phyloP scores from a whole-genome alignment of 2,113 vertebrate species.

The Sapayoa aenigma region DNA sequence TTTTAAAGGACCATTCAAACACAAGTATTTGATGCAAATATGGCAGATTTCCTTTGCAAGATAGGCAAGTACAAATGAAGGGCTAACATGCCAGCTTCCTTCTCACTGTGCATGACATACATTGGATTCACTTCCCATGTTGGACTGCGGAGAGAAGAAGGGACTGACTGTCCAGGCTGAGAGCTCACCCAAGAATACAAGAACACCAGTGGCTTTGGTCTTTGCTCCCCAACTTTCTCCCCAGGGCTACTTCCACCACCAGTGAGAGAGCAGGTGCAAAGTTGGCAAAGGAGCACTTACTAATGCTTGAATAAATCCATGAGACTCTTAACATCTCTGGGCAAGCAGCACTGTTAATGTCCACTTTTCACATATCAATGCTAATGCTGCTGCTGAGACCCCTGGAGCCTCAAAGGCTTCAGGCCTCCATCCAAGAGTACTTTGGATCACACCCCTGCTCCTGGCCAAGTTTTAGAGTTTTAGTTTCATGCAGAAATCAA shows the following conservation, averaged over 20 bases:
- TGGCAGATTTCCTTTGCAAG: not conserved
- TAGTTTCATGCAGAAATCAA: not conserved
- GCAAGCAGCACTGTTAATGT: fast-evolving
- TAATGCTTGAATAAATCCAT: not conserved
- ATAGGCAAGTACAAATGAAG: not conserved
- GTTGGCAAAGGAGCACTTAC: not conserved
- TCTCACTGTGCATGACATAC: not conserved
- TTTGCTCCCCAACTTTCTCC: not conserved
- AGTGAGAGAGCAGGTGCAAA: not conserved
- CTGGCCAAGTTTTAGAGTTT: not conserved
- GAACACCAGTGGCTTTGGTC: not conserved
- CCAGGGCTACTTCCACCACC: not conserved
- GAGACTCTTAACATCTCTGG: fast-evolving
- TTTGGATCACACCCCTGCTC: not conserved
- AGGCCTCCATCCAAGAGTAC: not conserved
- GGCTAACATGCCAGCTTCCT: not conserved
- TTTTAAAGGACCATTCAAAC: not conserved
- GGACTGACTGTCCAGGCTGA: not conserved
- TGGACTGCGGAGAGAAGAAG: not conserved
- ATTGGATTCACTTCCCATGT: not conserved
- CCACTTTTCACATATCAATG: not conserved
- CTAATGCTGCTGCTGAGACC: not conserved
- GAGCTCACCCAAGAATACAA: not conserved
- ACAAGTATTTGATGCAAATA: not conserved
- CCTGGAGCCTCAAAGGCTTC: not conserved